A percentile compares a stretch with the other conserved stretches of the same genome.
Evolutionary conservation across 2,888 invertebrate species (phyloP).

Genomic region (Eupsilia transversa): DNA sequence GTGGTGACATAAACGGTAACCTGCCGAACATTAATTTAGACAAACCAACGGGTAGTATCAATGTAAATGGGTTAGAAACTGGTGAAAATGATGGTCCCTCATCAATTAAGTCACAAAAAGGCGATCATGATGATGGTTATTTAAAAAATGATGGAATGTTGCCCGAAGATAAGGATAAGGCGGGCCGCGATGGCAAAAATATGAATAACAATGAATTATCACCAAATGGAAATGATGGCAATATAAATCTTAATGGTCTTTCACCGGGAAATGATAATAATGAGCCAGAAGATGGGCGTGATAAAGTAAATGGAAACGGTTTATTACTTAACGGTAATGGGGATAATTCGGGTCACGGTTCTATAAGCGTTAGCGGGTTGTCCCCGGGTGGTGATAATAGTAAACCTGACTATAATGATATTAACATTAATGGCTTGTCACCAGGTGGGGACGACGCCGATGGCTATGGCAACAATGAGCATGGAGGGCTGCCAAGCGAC

Average conservation of each 20-base stretch:
- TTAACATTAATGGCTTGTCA: constrained; percentile 45
- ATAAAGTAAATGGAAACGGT: constrained; percentile 3
- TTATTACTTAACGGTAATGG: neutral
- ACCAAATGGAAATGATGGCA: neutral
- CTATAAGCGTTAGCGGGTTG: constrained; percentile 30
- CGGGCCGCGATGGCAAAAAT: neutral
- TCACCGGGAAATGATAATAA: constrained; percentile 14
- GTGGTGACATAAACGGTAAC: neutral
- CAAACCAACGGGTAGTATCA: neutral
- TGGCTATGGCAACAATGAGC: constrained; percentile 1
- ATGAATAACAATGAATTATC: neutral
- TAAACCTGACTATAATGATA: constrained; percentile 14
- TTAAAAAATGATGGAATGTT: constrained; percentile 13
- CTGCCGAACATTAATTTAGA: neutral
- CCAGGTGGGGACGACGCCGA: constrained; percentile 40
- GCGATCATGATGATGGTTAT: constrained; percentile 11
- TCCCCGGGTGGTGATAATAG: constrained; percentile 28
- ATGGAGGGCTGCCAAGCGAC: constrained; percentile 24
- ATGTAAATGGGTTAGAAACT: constrained; percentile 27
- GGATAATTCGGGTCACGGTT: neutral
- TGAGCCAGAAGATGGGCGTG: neutral
- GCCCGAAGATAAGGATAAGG: constrained; percentile 5
- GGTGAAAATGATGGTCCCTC: neutral
- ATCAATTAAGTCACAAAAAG: neutral
- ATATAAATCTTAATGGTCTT: constrained; percentile 15